Evolutionary conservation across 2,113 vertebrate species (phyloP), one percentile per base, ranked within the genome.

Genomic region (Phoenicopterus ruber): DNA sequence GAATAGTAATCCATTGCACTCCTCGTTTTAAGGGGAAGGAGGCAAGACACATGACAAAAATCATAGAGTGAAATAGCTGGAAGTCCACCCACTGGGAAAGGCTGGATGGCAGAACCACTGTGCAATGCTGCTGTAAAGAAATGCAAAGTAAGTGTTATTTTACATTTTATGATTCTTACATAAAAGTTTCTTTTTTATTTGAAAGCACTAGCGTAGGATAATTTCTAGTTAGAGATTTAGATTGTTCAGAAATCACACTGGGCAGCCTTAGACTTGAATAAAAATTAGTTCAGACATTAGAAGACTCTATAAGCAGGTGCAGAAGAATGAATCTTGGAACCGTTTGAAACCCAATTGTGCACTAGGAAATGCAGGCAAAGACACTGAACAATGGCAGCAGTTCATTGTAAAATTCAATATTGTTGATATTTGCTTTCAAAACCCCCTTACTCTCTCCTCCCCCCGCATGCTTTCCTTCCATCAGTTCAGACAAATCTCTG

Each of bases 71-170:
- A 97, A 98, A 97, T 98, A 98, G 96, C 93, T 97, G 88, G 87
- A 91, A 86, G 34, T 95, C 89, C 94, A 95, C 93, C 84, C 62
- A 57, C 91, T 79, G 84, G 84, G 74, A 97, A 96, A 97, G 93
- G 86, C 97, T 98, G 96, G 96, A 98, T 98, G 97, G 97, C 97
- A 97, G 97, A 97, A 94, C 96, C 94, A 97, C 93, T 90, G 95
- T 97, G 95, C 84, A 97, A 97, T 95, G 90, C 93, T 95, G 82
- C 96, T 96, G 84, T 97, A 96, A 98, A 97, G 95, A 98, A 97
- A 96, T 96, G 97, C 91, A 98, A 98, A 97, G 97, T 97, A 96
- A 97, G 97, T 97, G 78, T 77, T 80, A 50, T 71, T 97, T 96
- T 70, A 82, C 42, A n/a, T 92, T 46, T 70, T 93, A 84, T 62